Conservation (phyloP, 2,797 vertebrate genomes). For the Rhinichthys osculus region DNA sequence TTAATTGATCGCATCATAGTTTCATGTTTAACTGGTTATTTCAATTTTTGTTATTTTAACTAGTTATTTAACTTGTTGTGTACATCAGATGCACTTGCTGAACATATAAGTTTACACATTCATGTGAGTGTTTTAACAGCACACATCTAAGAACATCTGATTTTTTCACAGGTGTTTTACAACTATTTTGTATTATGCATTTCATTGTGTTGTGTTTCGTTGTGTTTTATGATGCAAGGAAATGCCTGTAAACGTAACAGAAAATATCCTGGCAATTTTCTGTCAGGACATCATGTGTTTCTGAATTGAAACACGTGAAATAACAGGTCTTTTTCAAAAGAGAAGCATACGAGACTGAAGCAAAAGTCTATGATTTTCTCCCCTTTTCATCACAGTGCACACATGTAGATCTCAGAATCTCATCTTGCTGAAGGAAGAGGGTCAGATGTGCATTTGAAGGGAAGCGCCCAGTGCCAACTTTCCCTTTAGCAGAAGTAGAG, state of each 20-base stretch:
- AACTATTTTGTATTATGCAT: too few species aligned
- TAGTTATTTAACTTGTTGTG: too few species aligned
- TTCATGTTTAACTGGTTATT: not conserved
- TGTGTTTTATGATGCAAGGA: too few species aligned
- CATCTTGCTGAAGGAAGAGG: not conserved
- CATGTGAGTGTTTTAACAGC: not conserved
- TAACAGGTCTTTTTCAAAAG: not conserved
- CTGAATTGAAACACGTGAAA: not conserved
- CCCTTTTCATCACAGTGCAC: not conserved
- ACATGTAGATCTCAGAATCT: not conserved
- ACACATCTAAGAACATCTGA: not conserved
- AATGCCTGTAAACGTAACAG: too few species aligned
- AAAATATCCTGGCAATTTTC: not conserved
- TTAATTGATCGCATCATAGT: not conserved
- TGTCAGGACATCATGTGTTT: not conserved
- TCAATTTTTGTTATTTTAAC: not conserved
- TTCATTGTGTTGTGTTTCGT: too few species aligned
- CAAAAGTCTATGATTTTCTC: not conserved
- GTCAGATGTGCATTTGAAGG: not conserved
- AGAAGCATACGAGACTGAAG: not conserved
- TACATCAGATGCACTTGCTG: not conserved
- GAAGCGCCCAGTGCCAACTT: slow-evolving; percentile 7
- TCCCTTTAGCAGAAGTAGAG: slow-evolving; percentile 41
- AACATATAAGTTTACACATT: not conserved
- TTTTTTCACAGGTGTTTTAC: too few species aligned